Evolutionary conservation across 2,797 vertebrate species (phyloP), one percentile per base, ranked within the genome.

Genomic region (Ciconia nigra): DNA sequence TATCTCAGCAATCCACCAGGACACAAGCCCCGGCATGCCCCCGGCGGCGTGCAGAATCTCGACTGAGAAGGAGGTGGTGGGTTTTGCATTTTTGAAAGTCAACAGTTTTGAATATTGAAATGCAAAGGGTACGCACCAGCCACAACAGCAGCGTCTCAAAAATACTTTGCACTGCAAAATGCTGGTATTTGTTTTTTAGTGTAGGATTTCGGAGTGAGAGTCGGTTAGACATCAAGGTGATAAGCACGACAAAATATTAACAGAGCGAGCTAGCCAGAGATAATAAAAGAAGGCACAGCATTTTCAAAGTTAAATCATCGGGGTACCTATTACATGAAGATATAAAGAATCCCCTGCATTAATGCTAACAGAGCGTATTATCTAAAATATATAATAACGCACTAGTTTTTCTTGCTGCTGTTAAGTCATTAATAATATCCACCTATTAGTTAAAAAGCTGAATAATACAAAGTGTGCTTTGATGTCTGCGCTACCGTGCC

Each of bases 1-100:
- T 97, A 97, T 98, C 97, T 97, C 95, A 96, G 97, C 96, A 95
- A 93, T 95, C 97, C 96, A 92, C 97, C 96, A 95, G 97, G 96
- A 96, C 95, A 96, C 5, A 35, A 96, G 94, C 90, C 96, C 69
- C 82, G 39, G 96, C 87, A 89, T 88, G 90, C 91, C 96, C 90
- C 89, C 15, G 35, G 92, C 59, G 2, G 51, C 10, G 0, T 46
- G 79, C 89, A 92, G 95, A 96, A 92, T 92, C 91, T 52, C 58
- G 37, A 65, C 88, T 52, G 61, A 95, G 81, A 18, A 91, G 78
- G 65, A 82, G 33, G 59, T 76, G 70, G 84, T 58, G 74, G 87
- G 83, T 39, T 95, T 96, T 94, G 87, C 88, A 66, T 97, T 97
- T 97, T 70, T 90, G 65, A 93, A 97, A 98, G 94, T 92, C 96